phyloP scores from a whole-genome alignment of 2,888 invertebrate species.

The Leistus spinibarbis region DNA sequence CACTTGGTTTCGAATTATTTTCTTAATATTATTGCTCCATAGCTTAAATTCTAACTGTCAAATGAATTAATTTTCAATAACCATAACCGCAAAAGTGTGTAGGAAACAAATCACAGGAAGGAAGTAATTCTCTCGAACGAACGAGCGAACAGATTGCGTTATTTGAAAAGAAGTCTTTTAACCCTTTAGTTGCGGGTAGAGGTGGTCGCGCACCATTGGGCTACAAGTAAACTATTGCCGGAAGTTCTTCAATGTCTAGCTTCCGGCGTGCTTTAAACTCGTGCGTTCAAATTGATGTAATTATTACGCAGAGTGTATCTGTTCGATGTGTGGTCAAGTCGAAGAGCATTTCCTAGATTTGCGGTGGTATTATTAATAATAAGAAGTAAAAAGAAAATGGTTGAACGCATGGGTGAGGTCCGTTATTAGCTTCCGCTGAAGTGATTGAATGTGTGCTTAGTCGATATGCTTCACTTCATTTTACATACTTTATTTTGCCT shows the following conservation, averaged over 20 bases:
- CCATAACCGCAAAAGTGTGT: too few relatives aligned
- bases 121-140: background rate
- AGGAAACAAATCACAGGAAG: background rate
- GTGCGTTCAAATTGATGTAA: slow-evolving; percentile 8
- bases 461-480: background rate
- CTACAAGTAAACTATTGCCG: background rate
- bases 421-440: background rate
- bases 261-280: slow-evolving; percentile 1
- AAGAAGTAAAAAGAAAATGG: background rate
- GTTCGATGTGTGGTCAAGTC: slow-evolving; percentile 2
- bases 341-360: slow-evolving; percentile 1
- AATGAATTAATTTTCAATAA: background rate
- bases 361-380: background rate
- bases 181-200: background rate
- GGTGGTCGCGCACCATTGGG: background rate
- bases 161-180: background rate
- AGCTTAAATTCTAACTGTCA: too few relatives aligned
- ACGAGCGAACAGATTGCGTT: background rate
- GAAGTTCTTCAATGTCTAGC: background rate
- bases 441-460: background rate
- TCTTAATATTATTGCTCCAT: too few relatives aligned
- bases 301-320: background rate
- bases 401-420: background rate
- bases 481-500: background rate
- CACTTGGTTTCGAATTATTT: too few relatives aligned